Evolutionary conservation across 2,113 vertebrate species (phyloP), one percentile per base, ranked within the genome.

Genomic region (Zapornia atra): DNA sequence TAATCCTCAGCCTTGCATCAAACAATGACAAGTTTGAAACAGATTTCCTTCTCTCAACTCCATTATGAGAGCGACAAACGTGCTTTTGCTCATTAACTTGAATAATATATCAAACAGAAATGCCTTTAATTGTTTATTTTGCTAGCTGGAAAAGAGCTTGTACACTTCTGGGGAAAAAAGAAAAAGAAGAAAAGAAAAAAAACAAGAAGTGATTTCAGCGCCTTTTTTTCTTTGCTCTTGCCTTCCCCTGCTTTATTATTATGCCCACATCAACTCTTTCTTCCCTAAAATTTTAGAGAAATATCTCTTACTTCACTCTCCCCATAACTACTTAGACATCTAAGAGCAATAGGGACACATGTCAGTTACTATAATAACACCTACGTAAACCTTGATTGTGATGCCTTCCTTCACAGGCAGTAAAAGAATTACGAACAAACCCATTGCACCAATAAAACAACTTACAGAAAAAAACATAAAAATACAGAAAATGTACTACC

Each of bases 91-190:
- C 93, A 96, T 95, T 93, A 95, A 48, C 71, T 94, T 95, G 92
- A 94, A 93, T 93, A 94, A 94, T 88, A 92, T 88, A 96, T 93
- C 90, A 96, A 91, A 96, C 46, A 86, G 82, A 86, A 88, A 94
- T 34, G n/a, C 19, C 76, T 93, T 90, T 92, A 96, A 96, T 95
- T 96, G 94, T 95, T 93, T 96, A 82, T 93, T 95, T 94, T 90
- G 28, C 56, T 95, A 66, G 76, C 76, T 93, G 57, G 11, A 73
- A 94, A 81, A 86, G 22, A 94, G 29, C 12, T 26, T 84, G 22
- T 71, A n/a, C n/a, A 91, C 78, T 78, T 71, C 68, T 36, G 11
- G 5, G 10, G 5, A 10, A 21, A 54, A 21, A 14, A 34, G 15
- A 22, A 8, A 17, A 48, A 22, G 5, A 17, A 48, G 29, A 54